Evolutionary conservation across 2,797 vertebrate genomes (phyloP), one percentile per base, ranked within the genome.

Genomic region (Coilia nasus): DNA sequence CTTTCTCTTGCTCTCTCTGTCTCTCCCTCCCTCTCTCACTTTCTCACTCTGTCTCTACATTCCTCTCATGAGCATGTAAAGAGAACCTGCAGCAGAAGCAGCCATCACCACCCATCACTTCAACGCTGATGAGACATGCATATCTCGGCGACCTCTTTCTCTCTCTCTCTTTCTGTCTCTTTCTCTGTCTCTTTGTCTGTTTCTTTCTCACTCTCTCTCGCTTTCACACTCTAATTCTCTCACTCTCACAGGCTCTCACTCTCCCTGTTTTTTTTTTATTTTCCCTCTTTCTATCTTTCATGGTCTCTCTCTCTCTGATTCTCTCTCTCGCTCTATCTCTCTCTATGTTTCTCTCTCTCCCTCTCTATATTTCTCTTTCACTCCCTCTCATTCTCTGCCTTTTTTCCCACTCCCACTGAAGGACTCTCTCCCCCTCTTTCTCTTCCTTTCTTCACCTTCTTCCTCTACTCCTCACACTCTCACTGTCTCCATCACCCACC

Each of bases 61-160:
- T n/a, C n/a, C 59, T 62, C 59, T 62, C 17, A 19, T 59, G 19
- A 59, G 57, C 19, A 59, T 59, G 57, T 21, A 21, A 59, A 59
- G 7, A 54, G n/a, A 62, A 62, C 59, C 59, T 62, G n/a, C 59
- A 62, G n/a, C 59, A 23, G 59, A 2, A 15, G 50, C 59, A 62
- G 59, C 59, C 21, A 23, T 62, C 25, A 25, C 23, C 25, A 67
- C 62, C 23, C 62, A 67, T 31, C 23, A 31, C 62, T 67, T 25
- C 21, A 62, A 62, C 59, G 21, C 59, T 62, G 59, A 62, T 62
- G 59, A 62, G 59, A 62, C 59, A 62, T n/a, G n/a, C 59, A 62
- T 9, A 62, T 62, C 57, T 59, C 59, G 23, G 59, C 21, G 23
- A 6, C 35, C 81, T 60, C 81, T 59, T 17, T 41, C 71, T 35